Conservation (phyloP, 2,888 invertebrate species). For the Marronus borbonicus region DNA sequence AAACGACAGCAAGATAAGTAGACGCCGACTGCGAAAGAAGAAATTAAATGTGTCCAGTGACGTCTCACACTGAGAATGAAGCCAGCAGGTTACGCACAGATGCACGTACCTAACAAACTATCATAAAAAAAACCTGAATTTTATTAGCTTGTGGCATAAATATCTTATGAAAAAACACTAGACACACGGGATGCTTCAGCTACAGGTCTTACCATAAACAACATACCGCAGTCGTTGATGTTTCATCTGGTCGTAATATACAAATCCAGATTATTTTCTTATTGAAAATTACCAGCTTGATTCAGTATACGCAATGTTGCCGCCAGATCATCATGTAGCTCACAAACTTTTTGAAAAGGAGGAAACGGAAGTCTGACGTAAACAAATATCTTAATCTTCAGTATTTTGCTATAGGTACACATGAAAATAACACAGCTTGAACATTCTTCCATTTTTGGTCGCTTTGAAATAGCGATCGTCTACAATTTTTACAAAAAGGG, state of each 20-base stretch:
- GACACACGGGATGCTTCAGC: conserved; percentile 38
- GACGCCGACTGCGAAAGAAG: conserved; percentile 43
- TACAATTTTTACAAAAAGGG: too few species aligned
- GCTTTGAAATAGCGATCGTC: too few species aligned
- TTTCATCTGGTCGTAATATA: conserved; percentile 4
- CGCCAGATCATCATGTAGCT: too few species aligned
- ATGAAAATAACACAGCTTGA: too few species aligned
- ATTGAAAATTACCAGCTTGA: too few species aligned
- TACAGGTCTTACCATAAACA: conserved; percentile 40
- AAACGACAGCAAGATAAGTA: conserved; percentile 44
- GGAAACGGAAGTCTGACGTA: too few species aligned
- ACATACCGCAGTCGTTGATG: conserved; percentile 12
- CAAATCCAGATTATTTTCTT: neutral
- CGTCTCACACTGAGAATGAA: conserved; percentile 43
- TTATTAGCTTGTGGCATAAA: conserved; percentile 50
- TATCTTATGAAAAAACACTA: conserved; percentile 32
- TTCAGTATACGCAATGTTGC: too few species aligned
- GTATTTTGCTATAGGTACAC: too few species aligned
- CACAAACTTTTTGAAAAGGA: too few species aligned
- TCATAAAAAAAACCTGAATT: conserved; percentile 50
- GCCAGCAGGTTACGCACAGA: conserved; percentile 53
- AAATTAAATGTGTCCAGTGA: conserved; percentile 44
- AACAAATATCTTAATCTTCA: too few species aligned
- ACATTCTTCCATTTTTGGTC: too few species aligned
- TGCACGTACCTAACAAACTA: conserved; percentile 51